Evolutionary conservation across 2,888 invertebrate species (phyloP).

Genomic region (Machimus rusticus): DNA sequence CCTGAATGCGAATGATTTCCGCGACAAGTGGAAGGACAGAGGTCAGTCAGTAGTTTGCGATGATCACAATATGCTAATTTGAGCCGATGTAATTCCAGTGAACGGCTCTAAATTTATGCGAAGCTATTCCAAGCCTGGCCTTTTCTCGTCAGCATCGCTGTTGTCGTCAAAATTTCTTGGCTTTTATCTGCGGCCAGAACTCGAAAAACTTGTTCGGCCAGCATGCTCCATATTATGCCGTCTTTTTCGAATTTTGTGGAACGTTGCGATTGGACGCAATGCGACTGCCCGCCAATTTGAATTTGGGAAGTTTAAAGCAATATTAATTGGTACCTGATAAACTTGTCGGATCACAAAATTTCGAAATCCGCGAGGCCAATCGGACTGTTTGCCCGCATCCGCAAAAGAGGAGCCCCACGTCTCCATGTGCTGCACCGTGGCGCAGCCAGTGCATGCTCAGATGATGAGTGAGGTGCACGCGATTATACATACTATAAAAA

Average conservation of each 20-base stretch:
- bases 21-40: constrained; percentile 28
- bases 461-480: neutral
- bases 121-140: neutral
- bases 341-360: neutral
- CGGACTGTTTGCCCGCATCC: neutral
- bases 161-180: neutral
- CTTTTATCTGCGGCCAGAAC: neutral
- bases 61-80: constrained; percentile 1
- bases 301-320: neutral
- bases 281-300: neutral
- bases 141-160: neutral
- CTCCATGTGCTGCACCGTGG: neutral
- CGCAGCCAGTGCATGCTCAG: neutral
- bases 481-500: neutral
- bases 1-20: neutral
- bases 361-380: neutral
- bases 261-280: neutral
- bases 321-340: neutral
- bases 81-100: neutral
- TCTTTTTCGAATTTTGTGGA: constrained; percentile 1
- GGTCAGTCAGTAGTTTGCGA: neutral
- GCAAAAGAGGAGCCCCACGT: neutral
- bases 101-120: neutral
- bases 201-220: constrained; percentile 10
- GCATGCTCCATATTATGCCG: constrained; percentile 2